Percentiles rank a stretch among this genome's conserved stretches.
These are phyloP conservation scores for Rotaria sp. DNA, from an alignment of 2,888 invertebrate species.

Conservation along the genomic window DNA sequence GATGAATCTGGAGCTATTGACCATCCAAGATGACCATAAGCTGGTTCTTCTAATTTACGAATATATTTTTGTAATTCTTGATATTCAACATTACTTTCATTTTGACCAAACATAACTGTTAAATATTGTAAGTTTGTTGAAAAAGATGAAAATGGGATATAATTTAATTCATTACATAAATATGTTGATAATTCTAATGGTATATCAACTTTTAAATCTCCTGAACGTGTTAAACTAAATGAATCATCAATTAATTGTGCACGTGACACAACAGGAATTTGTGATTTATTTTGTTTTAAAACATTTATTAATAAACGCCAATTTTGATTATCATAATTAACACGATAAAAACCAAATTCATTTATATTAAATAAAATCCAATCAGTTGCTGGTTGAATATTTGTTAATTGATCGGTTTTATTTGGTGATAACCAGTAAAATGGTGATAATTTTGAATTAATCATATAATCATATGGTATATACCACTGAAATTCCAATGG, in stretches of 20 bases:
- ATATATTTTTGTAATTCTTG: conserved; percentile 29
- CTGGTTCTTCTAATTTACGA: conserved; percentile 31
- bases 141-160: conserved; percentile 30
- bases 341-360: conserved; percentile 36
- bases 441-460: not conserved
- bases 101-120: not conserved
- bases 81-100: conserved; percentile 12
- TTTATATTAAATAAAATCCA: conserved; percentile 36
- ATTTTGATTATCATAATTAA: conserved; percentile 38
- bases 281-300: not conserved
- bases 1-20: not conserved
- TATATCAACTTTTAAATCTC: conserved; percentile 8
- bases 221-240: conserved; percentile 35
- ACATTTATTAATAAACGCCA: conserved; percentile 34
- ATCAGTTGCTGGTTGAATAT: not conserved
- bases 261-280: conserved; percentile 20
- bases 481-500: conserved; percentile 30
- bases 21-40: conserved; percentile 33
- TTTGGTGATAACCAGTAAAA: not conserved
- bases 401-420: not conserved
- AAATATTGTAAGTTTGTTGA: not conserved
- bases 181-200: conserved; percentile 27
- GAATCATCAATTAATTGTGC: conserved; percentile 37
- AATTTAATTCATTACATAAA: conserved; percentile 23
- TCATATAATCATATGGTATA: conserved; percentile 33